Percentiles rank a stretch among this genome's conserved stretches.
phyloP scores from a whole-genome alignment of 2,888 invertebrate genomes.

The Quadriops clusia region DNA sequence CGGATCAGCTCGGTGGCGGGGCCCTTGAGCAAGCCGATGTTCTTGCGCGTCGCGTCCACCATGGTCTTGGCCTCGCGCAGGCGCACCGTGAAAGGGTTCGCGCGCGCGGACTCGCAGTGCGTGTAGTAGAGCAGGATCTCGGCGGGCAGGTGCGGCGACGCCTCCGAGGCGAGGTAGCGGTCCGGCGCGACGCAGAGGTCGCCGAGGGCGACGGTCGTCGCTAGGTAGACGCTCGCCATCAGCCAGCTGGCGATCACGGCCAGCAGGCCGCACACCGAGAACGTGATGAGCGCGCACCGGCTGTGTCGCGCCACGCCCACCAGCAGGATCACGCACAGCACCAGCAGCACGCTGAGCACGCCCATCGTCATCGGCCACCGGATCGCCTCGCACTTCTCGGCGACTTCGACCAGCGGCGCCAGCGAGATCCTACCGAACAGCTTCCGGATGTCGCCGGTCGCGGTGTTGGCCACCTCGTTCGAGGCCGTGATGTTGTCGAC shows the following conservation, averaged over 20 bases:
- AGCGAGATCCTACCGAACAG: conserved; percentile 50
- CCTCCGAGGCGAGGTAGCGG: conserved; percentile 32
- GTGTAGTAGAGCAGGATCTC: conserved; percentile 53
- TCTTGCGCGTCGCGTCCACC: conserved; percentile 38
- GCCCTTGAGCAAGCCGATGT: conserved; percentile 39
- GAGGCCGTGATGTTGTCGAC: conserved; percentile 60
- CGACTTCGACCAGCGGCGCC: conserved; percentile 45
- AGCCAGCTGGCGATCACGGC: conserved; percentile 84
- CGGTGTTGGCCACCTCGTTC: conserved; percentile 61
- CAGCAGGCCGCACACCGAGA: conserved; percentile 75
- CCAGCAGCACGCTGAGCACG: conserved; percentile 70
- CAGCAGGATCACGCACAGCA: conserved; percentile 77
- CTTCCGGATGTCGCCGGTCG: conserved; percentile 58
- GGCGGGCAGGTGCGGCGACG: conserved; percentile 30
- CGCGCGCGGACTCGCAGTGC: conserved; percentile 68
- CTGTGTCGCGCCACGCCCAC: conserved; percentile 84
- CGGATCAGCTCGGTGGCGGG: conserved; percentile 43
- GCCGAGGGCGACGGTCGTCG: conserved; percentile 64
- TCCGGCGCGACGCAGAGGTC: conserved; percentile 65
- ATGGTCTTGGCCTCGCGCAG: conserved; percentile 53
- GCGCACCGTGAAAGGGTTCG: conserved; percentile 71
- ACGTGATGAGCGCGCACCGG: conserved; percentile 77
- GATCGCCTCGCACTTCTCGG: conserved; percentile 57
- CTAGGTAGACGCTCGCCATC: conserved; percentile 75
- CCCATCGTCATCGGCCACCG: conserved; percentile 87